These are phyloP conservation scores for Leptinotarsa rubiginosa DNA, from an alignment of 2,888 invertebrate genomes.

Conservation along the genomic window DNA sequence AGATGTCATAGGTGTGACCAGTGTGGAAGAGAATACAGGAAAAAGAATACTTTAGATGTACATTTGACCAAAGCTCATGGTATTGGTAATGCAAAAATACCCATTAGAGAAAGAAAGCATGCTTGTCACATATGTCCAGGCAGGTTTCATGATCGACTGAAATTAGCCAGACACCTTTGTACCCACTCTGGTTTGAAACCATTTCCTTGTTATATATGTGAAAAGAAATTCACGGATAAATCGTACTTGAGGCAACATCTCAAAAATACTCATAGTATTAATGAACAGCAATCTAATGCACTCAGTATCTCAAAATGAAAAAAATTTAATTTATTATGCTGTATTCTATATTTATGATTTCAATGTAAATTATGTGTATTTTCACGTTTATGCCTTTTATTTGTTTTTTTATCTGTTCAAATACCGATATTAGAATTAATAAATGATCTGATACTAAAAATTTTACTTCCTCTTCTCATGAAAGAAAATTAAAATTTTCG, in stretches of 20 bases:
- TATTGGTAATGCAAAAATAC: slow-evolving; percentile 61
- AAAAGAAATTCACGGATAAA: slow-evolving; percentile 56
- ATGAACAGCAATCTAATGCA: slow-evolving; percentile 20
- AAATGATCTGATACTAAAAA: no score
- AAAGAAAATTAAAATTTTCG: no score
- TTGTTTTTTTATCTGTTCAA: no score
- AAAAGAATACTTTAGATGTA: slow-evolving; percentile 61
- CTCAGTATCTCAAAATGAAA: not conserved
- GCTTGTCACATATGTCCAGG: slow-evolving; percentile 61
- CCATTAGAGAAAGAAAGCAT: slow-evolving; percentile 60
- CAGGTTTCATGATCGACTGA: slow-evolving; percentile 57
- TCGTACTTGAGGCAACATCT: slow-evolving; percentile 56
- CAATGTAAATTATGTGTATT: no score
- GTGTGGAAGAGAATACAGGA: slow-evolving; percentile 69
- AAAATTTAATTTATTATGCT: not conserved
- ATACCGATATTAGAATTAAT: no score
- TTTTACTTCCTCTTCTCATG: no score
- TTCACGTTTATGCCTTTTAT: no score
- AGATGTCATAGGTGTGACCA: slow-evolving; percentile 64
- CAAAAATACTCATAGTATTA: slow-evolving; percentile 42
- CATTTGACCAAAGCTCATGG: slow-evolving; percentile 68
- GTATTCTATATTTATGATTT: not conserved
- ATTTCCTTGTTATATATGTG: slow-evolving; percentile 52
- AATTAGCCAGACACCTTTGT: slow-evolving; percentile 56
- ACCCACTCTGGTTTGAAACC: slow-evolving; percentile 57